Conservation (phyloP, 2,797 vertebrate genomes). For the Gymnothorax javanicus region DNA sequence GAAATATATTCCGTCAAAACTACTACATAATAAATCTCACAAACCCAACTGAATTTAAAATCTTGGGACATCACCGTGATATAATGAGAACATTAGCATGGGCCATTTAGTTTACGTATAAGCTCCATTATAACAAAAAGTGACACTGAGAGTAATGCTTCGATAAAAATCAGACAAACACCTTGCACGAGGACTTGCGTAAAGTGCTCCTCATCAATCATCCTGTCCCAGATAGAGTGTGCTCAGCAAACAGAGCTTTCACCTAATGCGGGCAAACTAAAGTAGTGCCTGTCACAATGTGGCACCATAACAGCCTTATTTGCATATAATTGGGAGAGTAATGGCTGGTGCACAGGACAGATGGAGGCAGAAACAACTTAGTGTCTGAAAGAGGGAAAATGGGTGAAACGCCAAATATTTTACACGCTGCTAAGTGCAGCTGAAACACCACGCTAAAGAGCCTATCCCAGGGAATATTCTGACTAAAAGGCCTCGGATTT, state of each 20-base stretch:
- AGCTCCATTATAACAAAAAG: not conserved
- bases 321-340: slow-evolving; percentile 14
- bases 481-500: not conserved
- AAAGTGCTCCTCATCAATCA: not conserved
- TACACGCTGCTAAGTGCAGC: not conserved
- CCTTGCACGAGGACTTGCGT: not conserved
- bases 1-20: not conserved
- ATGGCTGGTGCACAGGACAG: not conserved
- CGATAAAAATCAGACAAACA: not conserved
- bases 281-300: not conserved
- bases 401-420: not conserved
- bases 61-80: not conserved
- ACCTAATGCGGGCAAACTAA: slow-evolving; percentile 11
- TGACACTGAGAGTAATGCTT: not conserved
- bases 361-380: not conserved
- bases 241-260: not conserved
- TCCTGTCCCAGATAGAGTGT: not conserved
- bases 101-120: not conserved
- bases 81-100: not conserved
- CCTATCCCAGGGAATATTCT: not conserved
- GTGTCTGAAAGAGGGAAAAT: not conserved
- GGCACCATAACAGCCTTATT: not conserved
- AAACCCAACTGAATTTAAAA: not conserved
- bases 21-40: not conserved
- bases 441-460: not conserved